Base-by-base conservation (phyloP, 1,140 invertebrate species). In the Hyles euphorbiae region DNA sequence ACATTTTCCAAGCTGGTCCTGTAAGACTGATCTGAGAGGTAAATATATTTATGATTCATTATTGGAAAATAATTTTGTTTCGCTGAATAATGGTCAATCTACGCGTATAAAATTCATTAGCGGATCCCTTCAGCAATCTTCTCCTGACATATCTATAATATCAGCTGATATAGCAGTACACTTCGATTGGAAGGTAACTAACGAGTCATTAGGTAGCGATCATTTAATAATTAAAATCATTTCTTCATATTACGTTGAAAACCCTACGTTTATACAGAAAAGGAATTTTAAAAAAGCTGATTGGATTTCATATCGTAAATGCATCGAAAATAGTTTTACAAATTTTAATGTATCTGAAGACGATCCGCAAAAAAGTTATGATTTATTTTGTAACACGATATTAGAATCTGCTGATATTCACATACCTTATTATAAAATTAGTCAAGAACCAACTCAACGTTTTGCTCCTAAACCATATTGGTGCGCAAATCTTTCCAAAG, bases 391-490 rank as follows among this genome's bases (percentile, higher is more conserved):
- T 22, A n/a, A 45, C 9, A n/a, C 55, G 36, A 63, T 74, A 32
- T 57, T 65, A 51, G 34, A 50, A 48, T 53, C 72, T 32, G 65
- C 63, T 7, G 43, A 62, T 44, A 3, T 45, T 8, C 47, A 33
- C 57, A 69, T 74, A 46, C 69, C 69, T n/a, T 32, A 43, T 9
- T 32, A 55, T 22, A 67, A 61, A 61, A 43, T 60, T 49, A 62
- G 57, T 53, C 44, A 22, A 47, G 52, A 65, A 32, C 68, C 68
- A 5, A 45, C 33, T n/a, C 32, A 33, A 33, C 61, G 58, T 8
- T 67, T 74, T 55, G 56, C 48, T 43, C 64, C 68, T 9, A 70
- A 70, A 60, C 4, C 40, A 10, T 75, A 68, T 57, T 72, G 69
- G 70, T 56, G 56, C 32, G 48, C 45, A 32, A 1, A 51, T 0